Evolutionary conservation across 2,888 invertebrate genomes (phyloP), one percentile per base, ranked within the genome.

Genomic region (Dynastes hyllus): DNA sequence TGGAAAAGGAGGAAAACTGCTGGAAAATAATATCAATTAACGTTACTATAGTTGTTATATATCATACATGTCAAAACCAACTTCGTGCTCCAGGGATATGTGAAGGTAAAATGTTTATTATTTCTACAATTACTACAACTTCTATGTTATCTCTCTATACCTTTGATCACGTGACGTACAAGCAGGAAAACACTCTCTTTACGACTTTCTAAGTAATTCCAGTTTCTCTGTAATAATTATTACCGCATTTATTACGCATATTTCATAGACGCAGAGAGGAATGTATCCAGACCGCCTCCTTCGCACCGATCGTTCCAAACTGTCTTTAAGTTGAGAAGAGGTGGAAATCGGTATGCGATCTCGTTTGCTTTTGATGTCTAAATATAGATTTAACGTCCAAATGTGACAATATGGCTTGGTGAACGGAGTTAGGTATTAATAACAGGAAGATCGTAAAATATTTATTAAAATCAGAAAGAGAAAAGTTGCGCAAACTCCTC

Each of bases 361-460:
- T 45, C 73, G 58, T 61, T 45, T 37, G 73, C 73, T 61, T 75
- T 75, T 75, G 73, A 75, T 51, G 29, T 75, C 73, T 75, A 75
- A 75, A 75, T 45, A 61, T 75, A 75, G 61, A 61, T 75, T 75
- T 75, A 75, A 75, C 45, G 73, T 29, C 73, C 73, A 75, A 75
- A 75, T 75, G 73, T 75, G 73, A 75, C 73, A 75, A 75, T 75
- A 75, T 75, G 73, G 73, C 61, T 61, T 45, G 61, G 73, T 29
- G 61, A 75, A 73, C 61, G 58, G 45, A 61, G 61, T 73, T 37
- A 53, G 27, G 73, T 73, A 73, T 73, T 73, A 73, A 73, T 73
- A 73, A 73, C 73, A 75, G 73, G 73, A 75, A 77, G 32, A 77
- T 77, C 77, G 77, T 77, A 77, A 77, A 77, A 67, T 77, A 77